phyloP scores from a whole-genome alignment of 2,113 vertebrate genomes.

The Thinocorus orbignyianus region DNA sequence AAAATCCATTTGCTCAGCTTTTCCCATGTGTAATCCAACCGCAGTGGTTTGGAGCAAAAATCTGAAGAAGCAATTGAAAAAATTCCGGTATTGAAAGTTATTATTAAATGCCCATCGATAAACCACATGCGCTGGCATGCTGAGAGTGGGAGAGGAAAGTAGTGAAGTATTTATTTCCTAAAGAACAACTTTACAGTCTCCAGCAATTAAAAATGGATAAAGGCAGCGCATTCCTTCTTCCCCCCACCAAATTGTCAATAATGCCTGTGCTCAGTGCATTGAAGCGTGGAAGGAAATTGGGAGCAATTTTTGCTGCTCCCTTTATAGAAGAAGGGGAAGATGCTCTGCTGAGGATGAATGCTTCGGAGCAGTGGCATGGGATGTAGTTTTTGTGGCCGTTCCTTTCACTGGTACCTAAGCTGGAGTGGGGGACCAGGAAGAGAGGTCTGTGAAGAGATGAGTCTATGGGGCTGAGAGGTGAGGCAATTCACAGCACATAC shows the following conservation, averaged over 20 bases:
- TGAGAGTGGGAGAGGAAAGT: slow-evolving; percentile 59
- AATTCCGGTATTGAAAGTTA: slow-evolving; percentile 71
- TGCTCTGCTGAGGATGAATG: not conserved
- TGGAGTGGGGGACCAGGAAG: not conserved
- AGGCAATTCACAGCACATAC: not conserved
- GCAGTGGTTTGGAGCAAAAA: slow-evolving; percentile 67
- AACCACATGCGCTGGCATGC: slow-evolving; percentile 53
- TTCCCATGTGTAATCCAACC: slow-evolving; percentile 70
- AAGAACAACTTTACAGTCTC: slow-evolving; percentile 67
- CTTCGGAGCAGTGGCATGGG: not conserved
- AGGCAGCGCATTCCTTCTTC: not conserved
- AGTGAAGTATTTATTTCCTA: slow-evolving; percentile 73
- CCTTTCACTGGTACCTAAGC: not conserved
- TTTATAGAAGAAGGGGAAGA: not conserved
- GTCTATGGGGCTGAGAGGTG: not conserved
- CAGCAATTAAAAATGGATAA: slow-evolving; percentile 81
- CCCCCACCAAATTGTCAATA: not conserved
- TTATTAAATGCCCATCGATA: slow-evolving; percentile 75
- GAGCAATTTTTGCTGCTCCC: slow-evolving; percentile 16
- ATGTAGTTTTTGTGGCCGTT: not conserved
- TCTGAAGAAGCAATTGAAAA: slow-evolving; percentile 72
- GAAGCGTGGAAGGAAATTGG: slow-evolving; percentile 18
- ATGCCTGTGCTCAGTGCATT: not conserved
- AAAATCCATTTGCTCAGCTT: slow-evolving; percentile 76
- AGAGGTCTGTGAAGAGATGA: not conserved